Conservation (phyloP, 2,797 vertebrate genomes). For the Cyprinella venusta region DNA sequence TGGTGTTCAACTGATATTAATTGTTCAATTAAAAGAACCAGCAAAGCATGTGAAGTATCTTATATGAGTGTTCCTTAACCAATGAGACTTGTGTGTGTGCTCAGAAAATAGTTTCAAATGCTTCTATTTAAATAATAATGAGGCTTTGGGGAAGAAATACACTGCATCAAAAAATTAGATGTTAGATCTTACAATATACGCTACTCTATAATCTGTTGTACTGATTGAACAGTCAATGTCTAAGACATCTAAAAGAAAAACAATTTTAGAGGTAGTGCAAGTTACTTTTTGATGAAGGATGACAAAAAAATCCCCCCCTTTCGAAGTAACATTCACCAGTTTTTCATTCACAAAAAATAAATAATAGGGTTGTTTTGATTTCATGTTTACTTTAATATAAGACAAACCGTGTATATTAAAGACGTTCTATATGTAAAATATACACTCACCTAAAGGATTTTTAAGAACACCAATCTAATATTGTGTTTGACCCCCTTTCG, state of each 20-base stretch:
- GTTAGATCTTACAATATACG: not conserved
- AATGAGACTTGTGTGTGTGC: not conserved
- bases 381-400: no score
- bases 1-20: not conserved
- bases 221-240: not conserved
- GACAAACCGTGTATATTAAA: no score
- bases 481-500: no score
- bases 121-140: not conserved
- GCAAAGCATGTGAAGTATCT: not conserved
- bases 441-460: no score
- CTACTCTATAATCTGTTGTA: not conserved
- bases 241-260: not conserved
- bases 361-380: no score
- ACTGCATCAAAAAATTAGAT: not conserved
- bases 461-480: no score
- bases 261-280: no score
- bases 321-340: no score
- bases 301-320: no score
- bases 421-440: no score
- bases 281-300: no score
- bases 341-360: no score
- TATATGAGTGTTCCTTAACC: not conserved
- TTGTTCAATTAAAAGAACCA: constrained; percentile 11
- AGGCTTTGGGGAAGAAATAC: not conserved
- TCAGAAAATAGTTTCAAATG: not conserved